phyloP scores from a whole-genome alignment of 2,113 vertebrate genomes.

The chimpanzee (Pan troglodytes) region NHGRI_mPanTro3-v2.1_pri NC_072402.2:137608001-137608500 shows the following conservation, averaged over 20 bases:
- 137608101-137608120: not conserved
- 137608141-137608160: not conserved
- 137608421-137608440: not conserved
- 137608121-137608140: not conserved
- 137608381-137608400: not conserved
- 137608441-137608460: not conserved
- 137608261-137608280: not conserved
- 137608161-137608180: not conserved
- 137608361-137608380: not conserved
- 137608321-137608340: not conserved
- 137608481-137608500: not conserved
- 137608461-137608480: not conserved
- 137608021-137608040: slow-evolving; percentile 19
- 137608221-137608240: not conserved
- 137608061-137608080: not conserved
- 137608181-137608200: not conserved
- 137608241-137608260: not conserved
- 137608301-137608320: not conserved
- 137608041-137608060: not conserved
- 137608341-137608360: not conserved
- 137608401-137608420: not conserved
- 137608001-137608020: slow-evolving; percentile 35
- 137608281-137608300: not conserved
- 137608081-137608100: too few species aligned
- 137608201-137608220: not conserved